These are phyloP conservation scores for Porites australiensis DNA, from an alignment of 64 coral and sea anemone species.

Conservation along the genomic window DNA sequence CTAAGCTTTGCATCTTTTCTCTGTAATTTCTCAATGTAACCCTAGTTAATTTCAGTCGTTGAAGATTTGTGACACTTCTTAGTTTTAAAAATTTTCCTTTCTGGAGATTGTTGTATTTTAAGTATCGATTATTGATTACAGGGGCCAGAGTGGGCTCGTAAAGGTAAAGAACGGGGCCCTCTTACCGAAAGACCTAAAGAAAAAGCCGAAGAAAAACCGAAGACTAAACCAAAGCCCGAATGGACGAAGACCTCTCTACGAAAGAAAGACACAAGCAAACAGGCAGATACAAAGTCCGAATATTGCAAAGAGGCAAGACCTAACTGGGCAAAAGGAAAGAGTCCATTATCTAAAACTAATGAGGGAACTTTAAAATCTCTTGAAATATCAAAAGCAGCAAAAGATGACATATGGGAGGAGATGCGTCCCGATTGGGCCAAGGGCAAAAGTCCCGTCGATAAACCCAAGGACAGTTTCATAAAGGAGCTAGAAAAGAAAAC, in stretches of 20 bases:
- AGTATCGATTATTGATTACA: neutral
- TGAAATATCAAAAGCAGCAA: neutral
- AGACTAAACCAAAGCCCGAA: neutral
- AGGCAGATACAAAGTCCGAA: neutral
- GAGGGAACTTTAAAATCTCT: too few species aligned
- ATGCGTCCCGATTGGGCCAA: neutral
- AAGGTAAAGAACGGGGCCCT: neutral
- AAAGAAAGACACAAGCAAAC: neutral
- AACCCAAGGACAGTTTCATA: neutral
- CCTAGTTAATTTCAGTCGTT: too few species aligned
- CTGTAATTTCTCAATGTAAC: too few species aligned
- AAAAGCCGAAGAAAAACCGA: slow-evolving; percentile 16
- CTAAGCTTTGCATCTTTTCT: too few species aligned
- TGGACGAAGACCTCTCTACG: neutral
- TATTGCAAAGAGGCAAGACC: too few species aligned
- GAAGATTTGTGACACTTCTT: too few species aligned
- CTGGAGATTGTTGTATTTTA: too few species aligned
- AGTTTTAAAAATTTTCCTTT: too few species aligned
- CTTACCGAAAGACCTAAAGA: neutral
- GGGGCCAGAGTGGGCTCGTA: slow-evolving; percentile 4
- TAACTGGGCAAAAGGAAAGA: too few species aligned
- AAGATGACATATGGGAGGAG: neutral
- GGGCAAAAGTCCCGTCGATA: slow-evolving; percentile 1
- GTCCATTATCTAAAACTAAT: too few species aligned
- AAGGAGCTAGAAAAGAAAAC: neutral